A percentile compares a stretch with the other conserved stretches of the same genome.
phyloP scores from a whole-genome alignment of 2,888 invertebrate species.

The Conops quadrifasciatus region DNA sequence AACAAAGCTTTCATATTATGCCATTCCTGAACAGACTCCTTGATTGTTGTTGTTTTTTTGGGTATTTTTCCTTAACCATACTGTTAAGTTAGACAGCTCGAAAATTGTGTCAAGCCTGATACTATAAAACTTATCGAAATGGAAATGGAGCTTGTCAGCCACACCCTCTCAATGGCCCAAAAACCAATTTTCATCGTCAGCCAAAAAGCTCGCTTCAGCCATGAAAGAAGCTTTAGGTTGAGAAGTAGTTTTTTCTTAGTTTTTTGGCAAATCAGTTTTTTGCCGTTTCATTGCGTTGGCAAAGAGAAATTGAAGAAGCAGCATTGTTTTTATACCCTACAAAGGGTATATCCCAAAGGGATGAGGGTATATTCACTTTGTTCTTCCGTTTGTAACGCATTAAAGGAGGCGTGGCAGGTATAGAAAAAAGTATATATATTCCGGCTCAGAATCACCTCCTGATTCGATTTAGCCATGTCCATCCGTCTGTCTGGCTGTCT shows the following conservation, averaged over 20 bases:
- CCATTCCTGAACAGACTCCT: too few species aligned
- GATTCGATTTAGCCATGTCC: too few species aligned
- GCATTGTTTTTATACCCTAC: too few species aligned
- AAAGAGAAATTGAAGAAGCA: neutral
- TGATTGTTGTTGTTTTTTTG: slow-evolving; percentile 13
- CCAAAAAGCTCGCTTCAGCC: slow-evolving; percentile 36
- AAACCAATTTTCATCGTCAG: slow-evolving; percentile 42
- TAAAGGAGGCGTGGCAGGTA: too few species aligned
- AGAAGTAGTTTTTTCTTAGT: slow-evolving; percentile 20
- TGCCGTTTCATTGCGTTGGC: neutral
- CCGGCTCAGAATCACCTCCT: too few species aligned
- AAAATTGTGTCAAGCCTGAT: slow-evolving; percentile 36
- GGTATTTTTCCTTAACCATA: neutral
- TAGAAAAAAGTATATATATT: too few species aligned
- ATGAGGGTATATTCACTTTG: too few species aligned
- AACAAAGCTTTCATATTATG: too few species aligned
- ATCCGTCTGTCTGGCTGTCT: too few species aligned
- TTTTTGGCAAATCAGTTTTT: neutral
- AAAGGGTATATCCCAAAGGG: too few species aligned
- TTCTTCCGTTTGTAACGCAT: too few species aligned
- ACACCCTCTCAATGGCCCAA: slow-evolving; percentile 62
- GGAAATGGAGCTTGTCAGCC: slow-evolving; percentile 49
- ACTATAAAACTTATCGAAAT: neutral
- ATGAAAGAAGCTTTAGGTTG: slow-evolving; percentile 31
- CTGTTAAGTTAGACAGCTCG: neutral